These are phyloP conservation scores for Tapirus indicus DNA, from an alignment of 2,797 vertebrate genomes.

Conservation along the genomic window DNA sequence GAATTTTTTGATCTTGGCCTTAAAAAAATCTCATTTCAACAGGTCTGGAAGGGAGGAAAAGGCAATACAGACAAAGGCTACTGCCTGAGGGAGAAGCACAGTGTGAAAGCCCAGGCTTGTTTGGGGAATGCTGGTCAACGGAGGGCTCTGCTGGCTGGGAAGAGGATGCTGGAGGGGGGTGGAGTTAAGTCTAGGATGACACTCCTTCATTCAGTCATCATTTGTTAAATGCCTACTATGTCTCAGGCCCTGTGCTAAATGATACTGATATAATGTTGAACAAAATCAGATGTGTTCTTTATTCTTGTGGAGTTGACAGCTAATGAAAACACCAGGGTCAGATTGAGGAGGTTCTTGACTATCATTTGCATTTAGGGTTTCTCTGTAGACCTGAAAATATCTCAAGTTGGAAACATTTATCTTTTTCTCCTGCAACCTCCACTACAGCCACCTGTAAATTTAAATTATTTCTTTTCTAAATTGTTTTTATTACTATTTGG, in stretches of 20 bases:
- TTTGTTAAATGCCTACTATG: background rate
- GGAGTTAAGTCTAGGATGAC: background rate
- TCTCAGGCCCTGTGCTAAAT: background rate
- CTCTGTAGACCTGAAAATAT: slow-evolving; percentile 23
- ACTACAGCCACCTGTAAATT: background rate
- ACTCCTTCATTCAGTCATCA: background rate
- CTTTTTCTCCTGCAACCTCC: background rate
- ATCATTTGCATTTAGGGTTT: background rate
- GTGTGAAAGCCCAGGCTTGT: background rate
- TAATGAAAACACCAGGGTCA: background rate
- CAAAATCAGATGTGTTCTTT: slow-evolving; percentile 17
- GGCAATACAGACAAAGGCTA: background rate
- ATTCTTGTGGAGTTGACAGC: background rate
- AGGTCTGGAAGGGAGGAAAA: background rate
- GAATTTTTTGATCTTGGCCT: background rate
- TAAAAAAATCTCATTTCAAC: background rate
- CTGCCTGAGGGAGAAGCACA: background rate
- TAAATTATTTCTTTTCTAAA: slow-evolving; percentile 40
- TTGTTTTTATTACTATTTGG: slow-evolving; percentile 18
- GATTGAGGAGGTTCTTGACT: slow-evolving; percentile 14
- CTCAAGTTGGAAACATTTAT: background rate
- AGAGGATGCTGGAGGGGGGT: background rate
- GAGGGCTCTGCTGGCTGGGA: background rate
- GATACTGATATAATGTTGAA: background rate
- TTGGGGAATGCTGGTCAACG: background rate